A percentile compares a stretch with the other conserved stretches of the same genome.
Evolutionary conservation across 1,140 invertebrate genomes (phyloP).

Genomic region (Plectrocnemia conspersa): DNA sequence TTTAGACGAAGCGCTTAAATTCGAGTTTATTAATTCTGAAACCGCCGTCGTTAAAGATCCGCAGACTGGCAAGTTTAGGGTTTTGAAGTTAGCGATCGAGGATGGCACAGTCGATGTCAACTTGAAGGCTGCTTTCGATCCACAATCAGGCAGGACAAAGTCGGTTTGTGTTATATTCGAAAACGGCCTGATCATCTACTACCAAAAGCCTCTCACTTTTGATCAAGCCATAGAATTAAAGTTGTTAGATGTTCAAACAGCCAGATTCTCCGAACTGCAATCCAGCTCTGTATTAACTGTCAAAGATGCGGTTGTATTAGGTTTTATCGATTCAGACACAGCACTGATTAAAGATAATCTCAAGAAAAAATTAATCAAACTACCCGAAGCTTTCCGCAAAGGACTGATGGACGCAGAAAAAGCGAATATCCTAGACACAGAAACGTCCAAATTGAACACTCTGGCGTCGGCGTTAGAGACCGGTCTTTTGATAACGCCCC

Average conservation of each 20-base stretch:
- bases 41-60: conserved; percentile 75
- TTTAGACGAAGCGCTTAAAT: conserved; percentile 72
- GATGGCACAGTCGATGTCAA: conserved; percentile 66
- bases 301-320: conserved; percentile 76
- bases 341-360: conserved; percentile 82
- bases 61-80: conserved; percentile 66
- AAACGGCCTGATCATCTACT: conserved; percentile 64
- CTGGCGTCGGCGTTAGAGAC: conserved; percentile 69
- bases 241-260: conserved; percentile 65
- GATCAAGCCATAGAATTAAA: conserved; percentile 71
- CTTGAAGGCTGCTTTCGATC: conserved; percentile 62
- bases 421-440: conserved; percentile 75
- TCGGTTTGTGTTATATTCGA: conserved; percentile 70
- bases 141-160: conserved; percentile 57
- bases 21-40: conserved; percentile 70
- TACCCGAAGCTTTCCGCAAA: conserved; percentile 79
- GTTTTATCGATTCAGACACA: conserved; percentile 82
- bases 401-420: conserved; percentile 85
- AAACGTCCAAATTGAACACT: conserved; percentile 73
- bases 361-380: conserved; percentile 74
- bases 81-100: conserved; percentile 64
- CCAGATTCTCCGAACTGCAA: conserved; percentile 69
- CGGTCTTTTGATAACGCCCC: conserved; percentile 70
- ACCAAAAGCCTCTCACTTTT: conserved; percentile 68
- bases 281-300: conserved; percentile 68